Base-by-base conservation (phyloP, 2,888 invertebrate genomes). In the Drosophila ustulata region DNA sequence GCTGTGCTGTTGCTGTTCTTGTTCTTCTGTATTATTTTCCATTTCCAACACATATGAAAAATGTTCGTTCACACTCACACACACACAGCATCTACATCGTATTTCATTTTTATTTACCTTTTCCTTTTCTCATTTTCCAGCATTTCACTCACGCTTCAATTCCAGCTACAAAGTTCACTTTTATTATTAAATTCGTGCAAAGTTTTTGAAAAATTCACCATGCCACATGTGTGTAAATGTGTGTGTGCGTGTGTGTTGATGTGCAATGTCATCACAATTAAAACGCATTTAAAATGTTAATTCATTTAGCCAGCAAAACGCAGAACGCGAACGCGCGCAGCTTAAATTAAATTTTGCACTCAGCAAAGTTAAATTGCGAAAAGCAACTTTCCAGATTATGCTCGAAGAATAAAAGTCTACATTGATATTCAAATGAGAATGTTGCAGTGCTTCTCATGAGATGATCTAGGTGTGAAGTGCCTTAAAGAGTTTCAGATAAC, bases 241-340 rank as follows among this genome's bases (percentile, higher is more conserved):
- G 39, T 23, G 43, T 43, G 18, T 37, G 46, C 39, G 37, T 32
- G 47, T 37, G 28, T 61, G 13, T 62, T 18, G 18, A 18, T 18
- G 56, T 25, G 11, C 32, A 37, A 51, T 57, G 52, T 30, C 43
- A 43, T 34, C 76, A 75, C 70, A 76, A 76, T 76, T 70, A 73
- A 73, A 77, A 62, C 53, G 73, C 76, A 76, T 77, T 75, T 76
- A 62, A 77, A 70, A 77, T 73, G 73, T 73, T 77, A 76, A 73
- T 76, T 76, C 69, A 66, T 53, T 76, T 76, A 63, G 56, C 56
- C 18, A 11, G 51, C 43, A 52, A 64, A 75, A 50, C 26, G 23
- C 23, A 18, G 7, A 59, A 50, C 18, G 30, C 30, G 30, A 30
- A 28, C 34, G 46, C 47, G 49, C 59, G 58, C 30, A 26, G 43